Percentiles rank a stretch among this genome's conserved stretches.
Evolutionary conservation across 2,113 vertebrate species (phyloP).

Genomic region (Desmodus rotundus): DNA sequence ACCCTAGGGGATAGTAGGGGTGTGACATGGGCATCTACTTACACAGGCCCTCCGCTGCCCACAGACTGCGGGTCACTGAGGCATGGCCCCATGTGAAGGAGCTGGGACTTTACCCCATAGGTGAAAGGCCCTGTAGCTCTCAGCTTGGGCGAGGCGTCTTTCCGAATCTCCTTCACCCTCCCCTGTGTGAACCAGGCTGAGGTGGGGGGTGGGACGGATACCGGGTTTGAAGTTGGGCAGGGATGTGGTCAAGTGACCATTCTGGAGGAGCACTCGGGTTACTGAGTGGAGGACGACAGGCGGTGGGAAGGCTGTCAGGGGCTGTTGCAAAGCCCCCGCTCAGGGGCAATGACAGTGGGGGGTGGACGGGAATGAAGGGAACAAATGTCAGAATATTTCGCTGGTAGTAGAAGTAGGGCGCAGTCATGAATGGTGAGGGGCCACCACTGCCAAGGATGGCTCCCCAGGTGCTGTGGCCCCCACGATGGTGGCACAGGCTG

Average conservation of each 20-base stretch:
- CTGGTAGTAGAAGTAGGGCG: neutral
- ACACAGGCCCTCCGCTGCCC: neutral
- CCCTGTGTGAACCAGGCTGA: neutral
- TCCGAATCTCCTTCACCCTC: neutral
- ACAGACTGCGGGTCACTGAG: neutral
- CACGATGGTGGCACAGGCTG: neutral
- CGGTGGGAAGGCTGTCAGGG: neutral
- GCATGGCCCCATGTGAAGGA: accelerated
- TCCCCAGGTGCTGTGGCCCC: neutral
- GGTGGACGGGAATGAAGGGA: neutral
- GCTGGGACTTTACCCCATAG: neutral
- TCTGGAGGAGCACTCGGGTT: neutral
- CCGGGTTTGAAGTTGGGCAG: neutral
- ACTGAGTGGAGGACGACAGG: accelerated
- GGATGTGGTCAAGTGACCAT: neutral
- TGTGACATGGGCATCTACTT: no score
- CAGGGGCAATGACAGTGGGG: neutral
- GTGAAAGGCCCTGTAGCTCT: neutral
- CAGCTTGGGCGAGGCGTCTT: neutral
- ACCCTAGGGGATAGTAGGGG: neutral
- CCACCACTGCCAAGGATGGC: neutral
- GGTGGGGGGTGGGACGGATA: no score
- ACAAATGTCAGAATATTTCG: neutral
- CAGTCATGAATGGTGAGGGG: neutral
- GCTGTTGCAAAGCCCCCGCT: neutral